Evolutionary conservation across 2,797 vertebrate genomes (phyloP).

Genomic region (Poeciliopsis gracilis): DNA sequence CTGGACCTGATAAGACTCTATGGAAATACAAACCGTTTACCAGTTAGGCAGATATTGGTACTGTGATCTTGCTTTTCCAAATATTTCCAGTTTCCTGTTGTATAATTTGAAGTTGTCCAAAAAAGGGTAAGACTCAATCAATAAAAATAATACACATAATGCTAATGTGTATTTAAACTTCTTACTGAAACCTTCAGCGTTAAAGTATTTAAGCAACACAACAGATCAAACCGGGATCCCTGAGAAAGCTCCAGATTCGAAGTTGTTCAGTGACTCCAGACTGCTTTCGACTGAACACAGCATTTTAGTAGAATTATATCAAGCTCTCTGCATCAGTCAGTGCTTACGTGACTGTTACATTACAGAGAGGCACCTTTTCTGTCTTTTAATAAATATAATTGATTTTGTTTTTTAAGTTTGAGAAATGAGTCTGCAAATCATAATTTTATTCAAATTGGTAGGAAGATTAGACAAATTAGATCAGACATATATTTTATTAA

Average conservation of each 20-base stretch:
- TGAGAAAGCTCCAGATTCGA: background rate
- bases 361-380: background rate
- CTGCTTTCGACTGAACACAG: background rate
- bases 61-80: background rate
- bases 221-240: background rate
- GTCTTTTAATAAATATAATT: background rate
- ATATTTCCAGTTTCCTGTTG: background rate
- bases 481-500: background rate
- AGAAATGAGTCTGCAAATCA: background rate
- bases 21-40: too few species aligned
- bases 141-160: background rate
- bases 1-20: too few species aligned
- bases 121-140: background rate
- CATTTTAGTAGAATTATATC: background rate
- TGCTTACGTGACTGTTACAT: background rate
- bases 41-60: too few species aligned
- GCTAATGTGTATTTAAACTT: background rate
- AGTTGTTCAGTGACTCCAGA: background rate
- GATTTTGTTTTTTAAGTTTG: background rate
- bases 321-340: background rate
- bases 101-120: background rate
- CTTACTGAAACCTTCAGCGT: background rate
- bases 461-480: background rate
- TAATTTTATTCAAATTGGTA: background rate
- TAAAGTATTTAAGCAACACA: background rate